Percentiles rank a stretch among this genome's conserved stretches.
phyloP scores from a whole-genome alignment of 2,888 invertebrate species.

The Fragum sueziense region DNA sequence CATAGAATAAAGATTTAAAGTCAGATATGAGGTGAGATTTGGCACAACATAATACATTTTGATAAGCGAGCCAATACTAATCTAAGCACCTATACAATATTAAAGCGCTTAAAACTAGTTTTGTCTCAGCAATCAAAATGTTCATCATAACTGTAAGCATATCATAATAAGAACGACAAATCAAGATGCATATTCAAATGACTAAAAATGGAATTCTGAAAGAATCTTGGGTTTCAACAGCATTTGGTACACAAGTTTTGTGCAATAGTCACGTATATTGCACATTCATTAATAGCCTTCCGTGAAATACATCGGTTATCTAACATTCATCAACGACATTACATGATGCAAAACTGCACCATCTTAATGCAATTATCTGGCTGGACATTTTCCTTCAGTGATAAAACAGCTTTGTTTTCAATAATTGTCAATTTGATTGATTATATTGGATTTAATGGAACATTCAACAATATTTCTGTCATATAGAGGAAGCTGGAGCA shows the following conservation, averaged over 20 bases:
- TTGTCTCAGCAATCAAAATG: too few species aligned
- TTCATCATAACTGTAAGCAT: neutral
- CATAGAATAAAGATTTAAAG: neutral
- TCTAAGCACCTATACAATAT: too few species aligned
- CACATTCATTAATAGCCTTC: slow-evolving; percentile 1
- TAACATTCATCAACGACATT: neutral
- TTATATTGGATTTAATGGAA: too few species aligned
- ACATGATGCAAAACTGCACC: neutral
- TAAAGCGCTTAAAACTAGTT: too few species aligned
- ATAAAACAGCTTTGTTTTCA: neutral
- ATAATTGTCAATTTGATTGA: too few species aligned
- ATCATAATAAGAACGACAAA: slow-evolving; percentile 2
- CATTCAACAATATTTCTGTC: too few species aligned
- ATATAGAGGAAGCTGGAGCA: too few species aligned
- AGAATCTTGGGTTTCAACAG: slow-evolving; percentile 31
- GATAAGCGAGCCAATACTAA: too few species aligned
- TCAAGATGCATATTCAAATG: slow-evolving; percentile 17
- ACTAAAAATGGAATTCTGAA: slow-evolving; percentile 36
- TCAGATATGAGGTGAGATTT: slow-evolving; percentile 3
- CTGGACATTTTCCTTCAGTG: neutral
- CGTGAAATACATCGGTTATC: neutral
- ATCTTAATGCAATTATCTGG: neutral
- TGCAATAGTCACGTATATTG: slow-evolving; percentile 13
- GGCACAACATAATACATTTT: too few species aligned
- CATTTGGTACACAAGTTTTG: slow-evolving; percentile 16